A percentile compares a stretch with the other conserved stretches of the same genome.
phyloP scores from a whole-genome alignment of 2,888 invertebrate species.

The Melinaea menophilus region DNA sequence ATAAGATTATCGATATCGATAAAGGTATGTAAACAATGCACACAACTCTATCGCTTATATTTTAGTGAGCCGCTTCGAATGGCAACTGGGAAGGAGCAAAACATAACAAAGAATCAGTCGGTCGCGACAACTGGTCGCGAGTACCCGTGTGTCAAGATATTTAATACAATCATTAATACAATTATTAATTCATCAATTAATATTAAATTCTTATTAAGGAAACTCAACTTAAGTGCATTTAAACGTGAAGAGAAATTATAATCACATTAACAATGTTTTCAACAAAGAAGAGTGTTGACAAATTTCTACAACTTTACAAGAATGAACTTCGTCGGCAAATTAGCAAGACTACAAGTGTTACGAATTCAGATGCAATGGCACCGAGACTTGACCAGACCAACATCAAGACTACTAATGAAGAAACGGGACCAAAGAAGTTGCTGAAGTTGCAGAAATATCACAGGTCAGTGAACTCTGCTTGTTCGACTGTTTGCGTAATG shows the following conservation, averaged over 20 bases:
- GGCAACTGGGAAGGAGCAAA: constrained; percentile 64
- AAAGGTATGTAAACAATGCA: constrained; percentile 65
- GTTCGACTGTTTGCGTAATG: constrained; percentile 49
- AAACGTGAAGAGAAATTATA: constrained; percentile 2
- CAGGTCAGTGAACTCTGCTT: constrained; percentile 72
- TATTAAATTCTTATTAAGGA: constrained; percentile 17
- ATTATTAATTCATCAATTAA: background rate
- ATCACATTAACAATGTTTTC: constrained; percentile 55
- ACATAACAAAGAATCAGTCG: constrained; percentile 75
- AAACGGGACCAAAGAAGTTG: constrained; percentile 65
- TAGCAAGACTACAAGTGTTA: constrained; percentile 79
- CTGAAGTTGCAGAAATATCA: constrained; percentile 77
- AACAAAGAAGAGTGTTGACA: constrained; percentile 63
- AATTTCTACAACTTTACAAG: constrained; percentile 61
- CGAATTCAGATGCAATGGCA: constrained; percentile 79
- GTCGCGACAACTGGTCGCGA: constrained; percentile 51
- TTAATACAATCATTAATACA: background rate
- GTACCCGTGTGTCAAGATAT: constrained; percentile 40
- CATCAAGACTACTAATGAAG: constrained; percentile 55
- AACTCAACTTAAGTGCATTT: background rate
- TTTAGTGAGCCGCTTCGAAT: constrained; percentile 54
- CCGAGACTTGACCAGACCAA: constrained; percentile 66
- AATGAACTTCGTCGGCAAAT: constrained; percentile 73
- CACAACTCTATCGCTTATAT: constrained; percentile 49
- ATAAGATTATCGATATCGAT: constrained; percentile 48